Conservation (phyloP, 2,797 vertebrate species). For the Pogonophryne albipinna region DNA sequence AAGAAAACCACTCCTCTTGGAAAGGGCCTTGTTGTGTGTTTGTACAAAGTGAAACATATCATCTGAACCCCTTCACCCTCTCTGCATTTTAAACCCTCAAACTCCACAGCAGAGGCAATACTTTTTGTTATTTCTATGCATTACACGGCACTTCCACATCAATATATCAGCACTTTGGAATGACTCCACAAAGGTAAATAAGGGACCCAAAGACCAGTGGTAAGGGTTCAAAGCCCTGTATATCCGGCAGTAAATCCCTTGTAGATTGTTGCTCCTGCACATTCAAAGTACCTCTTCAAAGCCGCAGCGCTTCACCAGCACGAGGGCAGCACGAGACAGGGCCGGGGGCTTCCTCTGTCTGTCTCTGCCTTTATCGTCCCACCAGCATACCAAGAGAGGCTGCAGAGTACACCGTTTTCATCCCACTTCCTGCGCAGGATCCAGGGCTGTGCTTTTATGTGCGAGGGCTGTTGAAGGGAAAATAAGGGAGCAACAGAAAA, state of each 20-base stretch:
- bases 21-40: not conserved
- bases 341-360: constrained; percentile 74
- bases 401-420: constrained; percentile 58
- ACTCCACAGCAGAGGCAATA: constrained; percentile 15
- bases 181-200: constrained; percentile 71
- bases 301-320: constrained; percentile 69
- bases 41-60: not conserved
- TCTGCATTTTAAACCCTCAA: constrained; percentile 11
- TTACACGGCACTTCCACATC: constrained; percentile 48
- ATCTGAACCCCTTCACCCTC: not conserved
- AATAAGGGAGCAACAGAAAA: constrained; percentile 77
- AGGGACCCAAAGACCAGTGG: constrained; percentile 64
- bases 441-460: constrained; percentile 77
- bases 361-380: constrained; percentile 78
- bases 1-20: not conserved
- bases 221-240: constrained; percentile 74
- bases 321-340: constrained; percentile 75
- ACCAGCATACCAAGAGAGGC: constrained; percentile 77
- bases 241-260: constrained; percentile 77
- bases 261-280: constrained; percentile 80
- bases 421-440: constrained; percentile 76
- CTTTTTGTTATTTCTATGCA: constrained; percentile 34
- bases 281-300: constrained; percentile 77
- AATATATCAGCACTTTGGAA: constrained; percentile 74
- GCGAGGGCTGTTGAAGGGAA: constrained; percentile 55